Evolutionary conservation across 1,140 invertebrate species (phyloP), one percentile per base, ranked within the genome.

Genomic region (Hyphantria cunea): DNA sequence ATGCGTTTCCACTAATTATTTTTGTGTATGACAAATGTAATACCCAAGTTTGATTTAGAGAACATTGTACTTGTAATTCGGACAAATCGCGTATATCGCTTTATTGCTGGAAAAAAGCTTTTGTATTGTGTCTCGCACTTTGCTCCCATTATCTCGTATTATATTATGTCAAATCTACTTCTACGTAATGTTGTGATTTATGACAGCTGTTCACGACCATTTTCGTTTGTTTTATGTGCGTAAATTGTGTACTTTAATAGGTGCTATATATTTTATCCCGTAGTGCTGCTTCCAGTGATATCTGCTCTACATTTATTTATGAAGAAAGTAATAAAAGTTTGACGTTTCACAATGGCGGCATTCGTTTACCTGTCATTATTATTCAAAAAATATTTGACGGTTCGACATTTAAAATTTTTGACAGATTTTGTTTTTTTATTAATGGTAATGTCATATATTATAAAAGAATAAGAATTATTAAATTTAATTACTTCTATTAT

Each of bases 131-230:
- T 39, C 12, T 48, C 44, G 7, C 44, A 37, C 25, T 41, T 48
- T 55, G 45, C 42, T 48, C 13, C 14, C 15, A 58, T 58, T 49
- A 49, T 58, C 55, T 42, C 12, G 44, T 32, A 56, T n/a, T 34
- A 39, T 58, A 39, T 48, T 58, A 33, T 58, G 55, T 58, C 55
- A 49, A 58, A 58, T 58, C 10, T 58, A 58, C 53, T 58, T 8
- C 34, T 13, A 7, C 34, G 33, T 49, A 15, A 11, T 15, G 50
- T 11, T 13, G 12, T 47, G 55, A 58, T 58, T 58, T 58, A 58
- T 17, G 32, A 39, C 15, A 4, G 10, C 44, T 32, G 48, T 58
- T 58, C 14, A 10, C 25, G 41, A 12, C 37, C 44, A 10, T 34
- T 10, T 2, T 37, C 34, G 14, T 15, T 48, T 37, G 14, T 47